Base-by-base conservation (phyloP, 2,888 invertebrate species). In the Cataglyphis livida region DNA sequence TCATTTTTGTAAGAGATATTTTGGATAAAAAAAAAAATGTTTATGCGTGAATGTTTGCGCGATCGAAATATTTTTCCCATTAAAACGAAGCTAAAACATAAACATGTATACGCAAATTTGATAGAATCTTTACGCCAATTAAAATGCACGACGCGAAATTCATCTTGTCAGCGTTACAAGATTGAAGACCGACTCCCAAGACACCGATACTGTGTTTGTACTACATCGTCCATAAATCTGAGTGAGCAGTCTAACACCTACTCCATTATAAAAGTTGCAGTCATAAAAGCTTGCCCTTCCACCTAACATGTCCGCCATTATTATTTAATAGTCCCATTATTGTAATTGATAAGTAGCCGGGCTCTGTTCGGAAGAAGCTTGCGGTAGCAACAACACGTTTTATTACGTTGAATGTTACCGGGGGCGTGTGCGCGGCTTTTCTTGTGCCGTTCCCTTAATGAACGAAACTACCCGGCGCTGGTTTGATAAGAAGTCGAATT, bases 261-360 rank as follows among this genome's bases (percentile, higher is more conserved):
- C 41, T 81, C 71, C 62, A 84, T 90, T 90, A 86, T 85, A 88
- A 86, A 85, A 90, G 83, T 85, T 73, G 64, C 64, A 71, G 59
- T 85, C 87, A 84, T 87, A 87, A 88, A 87, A 87, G 84, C 75
- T 81, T 75, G 85, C 85, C 75, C 81, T 81, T 84, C 83, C 85
- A 81, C 84, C 87, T 86, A 85, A 86, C 88, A 83, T 84, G 87
- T 82, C 84, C 64, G 79, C 87, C 84, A 86, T 90, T 90, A 90
- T 90, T 90, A 88, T 90, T 90, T 90, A 90, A 90, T 90, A 87
- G 90, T 83, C 85, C 85, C 85, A 90, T 90, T 90, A 90, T 90
- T 90, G 88, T 90, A 90, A 90, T 90, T 90, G 90, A 90, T 90
- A 90, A 90, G 89, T 90, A 90, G 87, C 75, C 79, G 61, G 74